These are phyloP conservation scores for Teleiodes luculella DNA, from an alignment of 2,888 invertebrate species.

Conservation along the genomic window DNA sequence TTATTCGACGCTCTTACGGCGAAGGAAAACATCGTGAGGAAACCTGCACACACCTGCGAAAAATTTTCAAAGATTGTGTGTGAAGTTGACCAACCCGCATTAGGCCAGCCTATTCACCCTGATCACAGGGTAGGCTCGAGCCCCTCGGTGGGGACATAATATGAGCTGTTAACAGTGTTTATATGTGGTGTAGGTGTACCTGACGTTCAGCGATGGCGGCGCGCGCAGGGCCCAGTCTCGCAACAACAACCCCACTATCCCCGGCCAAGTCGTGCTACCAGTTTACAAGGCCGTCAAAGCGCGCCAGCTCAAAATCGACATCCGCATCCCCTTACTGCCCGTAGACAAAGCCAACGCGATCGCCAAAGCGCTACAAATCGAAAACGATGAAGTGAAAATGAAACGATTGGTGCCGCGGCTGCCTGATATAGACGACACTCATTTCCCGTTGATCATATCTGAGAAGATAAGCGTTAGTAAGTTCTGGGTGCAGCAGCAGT, in stretches of 20 bases:
- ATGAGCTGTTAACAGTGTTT: too few species aligned
- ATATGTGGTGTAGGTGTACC: too few species aligned
- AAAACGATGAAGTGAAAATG: conserved; percentile 32
- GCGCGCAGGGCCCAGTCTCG: conserved; percentile 47
- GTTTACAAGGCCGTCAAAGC: conserved; percentile 87
- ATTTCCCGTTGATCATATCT: conserved; percentile 74
- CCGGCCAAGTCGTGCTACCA: conserved; percentile 81
- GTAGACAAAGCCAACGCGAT: conserved; percentile 71
- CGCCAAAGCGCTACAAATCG: conserved; percentile 48
- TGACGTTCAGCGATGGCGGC: conserved; percentile 78
- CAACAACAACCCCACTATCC: conserved; percentile 62
- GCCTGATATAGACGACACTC: conserved; percentile 79
- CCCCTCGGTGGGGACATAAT: too few species aligned
- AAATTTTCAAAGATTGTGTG: too few species aligned
- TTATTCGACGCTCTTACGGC: too few species aligned
- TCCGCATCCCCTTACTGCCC: conserved; percentile 78
- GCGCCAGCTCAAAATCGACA: conserved; percentile 75
- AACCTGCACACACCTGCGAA: too few species aligned
- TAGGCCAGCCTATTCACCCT: too few species aligned
- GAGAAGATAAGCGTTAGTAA: conserved; percentile 78
- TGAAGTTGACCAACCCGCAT: too few species aligned
- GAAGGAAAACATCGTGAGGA: too few species aligned
- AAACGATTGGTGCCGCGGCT: conserved; percentile 67
- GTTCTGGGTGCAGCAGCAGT: conserved; percentile 83
- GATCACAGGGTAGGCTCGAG: too few species aligned